These are phyloP conservation scores for Saturnia japonica DNA, from an alignment of 2,888 invertebrate species.

Conservation along the genomic window DNA sequence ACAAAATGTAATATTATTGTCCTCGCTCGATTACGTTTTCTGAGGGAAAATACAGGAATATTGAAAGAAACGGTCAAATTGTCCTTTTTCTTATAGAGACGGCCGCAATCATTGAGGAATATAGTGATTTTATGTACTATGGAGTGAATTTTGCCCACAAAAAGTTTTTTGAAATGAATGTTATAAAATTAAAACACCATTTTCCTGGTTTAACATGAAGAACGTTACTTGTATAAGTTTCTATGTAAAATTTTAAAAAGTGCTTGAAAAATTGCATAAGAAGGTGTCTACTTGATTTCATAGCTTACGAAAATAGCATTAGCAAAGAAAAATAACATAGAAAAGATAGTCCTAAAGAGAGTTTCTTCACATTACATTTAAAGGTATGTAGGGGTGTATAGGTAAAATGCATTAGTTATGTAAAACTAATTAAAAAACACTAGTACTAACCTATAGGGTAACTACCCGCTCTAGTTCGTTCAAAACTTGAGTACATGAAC, in stretches of 20 bases:
- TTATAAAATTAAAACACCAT: neutral
- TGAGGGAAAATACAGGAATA: conserved; percentile 58
- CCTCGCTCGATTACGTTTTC: conserved; percentile 61
- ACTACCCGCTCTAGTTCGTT: no score
- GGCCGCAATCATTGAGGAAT: conserved; percentile 54
- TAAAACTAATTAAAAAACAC: neutral
- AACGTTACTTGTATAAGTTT: neutral
- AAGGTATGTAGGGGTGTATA: neutral
- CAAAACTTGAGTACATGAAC: neutral
- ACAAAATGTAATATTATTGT: conserved; percentile 63
- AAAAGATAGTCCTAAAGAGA: neutral
- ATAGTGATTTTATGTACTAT: conserved; percentile 55
- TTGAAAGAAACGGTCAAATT: conserved; percentile 61
- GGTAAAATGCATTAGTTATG: neutral
- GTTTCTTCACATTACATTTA: neutral
- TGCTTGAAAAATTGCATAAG: neutral
- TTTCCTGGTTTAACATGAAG: neutral
- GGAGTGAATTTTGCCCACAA: conserved; percentile 42
- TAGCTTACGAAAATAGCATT: neutral
- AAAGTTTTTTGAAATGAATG: conserved; percentile 9
- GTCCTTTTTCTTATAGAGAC: conserved; percentile 57
- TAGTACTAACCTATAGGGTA: neutral
- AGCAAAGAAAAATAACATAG: neutral
- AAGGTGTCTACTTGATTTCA: no score
- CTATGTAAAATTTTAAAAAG: neutral